These are phyloP conservation scores for Mizuhopecten yessoensis DNA, from an alignment of 1,140 invertebrate genomes.

Conservation along the genomic window DNA sequence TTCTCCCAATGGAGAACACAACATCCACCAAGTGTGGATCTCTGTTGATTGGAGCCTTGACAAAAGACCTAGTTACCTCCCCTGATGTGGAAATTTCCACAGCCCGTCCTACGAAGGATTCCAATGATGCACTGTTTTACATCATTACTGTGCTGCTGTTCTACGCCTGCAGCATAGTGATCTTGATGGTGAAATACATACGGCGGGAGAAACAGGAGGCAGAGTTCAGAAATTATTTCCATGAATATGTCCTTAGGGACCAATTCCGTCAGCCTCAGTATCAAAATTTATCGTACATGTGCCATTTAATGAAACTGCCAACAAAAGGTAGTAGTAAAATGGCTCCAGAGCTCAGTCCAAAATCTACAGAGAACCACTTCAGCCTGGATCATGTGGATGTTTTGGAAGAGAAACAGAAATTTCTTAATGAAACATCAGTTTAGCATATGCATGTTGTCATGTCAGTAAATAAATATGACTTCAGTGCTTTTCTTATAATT, in stretches of 20 bases:
- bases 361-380: not conserved
- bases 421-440: not conserved
- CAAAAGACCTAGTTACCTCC: not conserved
- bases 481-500: no score
- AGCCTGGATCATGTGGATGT: no score
- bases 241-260: slow-evolving; percentile 79
- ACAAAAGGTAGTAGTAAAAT: not conserved
- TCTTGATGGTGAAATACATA: slow-evolving; percentile 83
- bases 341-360: not conserved
- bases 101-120: not conserved
- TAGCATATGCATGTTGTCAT: no score
- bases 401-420: not conserved
- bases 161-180: slow-evolving; percentile 82
- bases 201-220: slow-evolving; percentile 79
- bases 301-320: slow-evolving; percentile 62
- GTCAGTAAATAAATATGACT: no score
- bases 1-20: not conserved
- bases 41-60: not conserved
- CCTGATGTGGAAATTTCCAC: not conserved
- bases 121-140: slow-evolving; percentile 80
- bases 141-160: slow-evolving; percentile 83
- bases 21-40: not conserved
- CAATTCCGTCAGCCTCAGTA: slow-evolving; percentile 73
- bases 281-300: slow-evolving; percentile 60
- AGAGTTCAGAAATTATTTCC: slow-evolving; percentile 78